Evolutionary conservation across 2,797 vertebrate species (phyloP), one percentile per base, ranked within the genome.

Genomic region (Sebastes elongatus): DNA sequence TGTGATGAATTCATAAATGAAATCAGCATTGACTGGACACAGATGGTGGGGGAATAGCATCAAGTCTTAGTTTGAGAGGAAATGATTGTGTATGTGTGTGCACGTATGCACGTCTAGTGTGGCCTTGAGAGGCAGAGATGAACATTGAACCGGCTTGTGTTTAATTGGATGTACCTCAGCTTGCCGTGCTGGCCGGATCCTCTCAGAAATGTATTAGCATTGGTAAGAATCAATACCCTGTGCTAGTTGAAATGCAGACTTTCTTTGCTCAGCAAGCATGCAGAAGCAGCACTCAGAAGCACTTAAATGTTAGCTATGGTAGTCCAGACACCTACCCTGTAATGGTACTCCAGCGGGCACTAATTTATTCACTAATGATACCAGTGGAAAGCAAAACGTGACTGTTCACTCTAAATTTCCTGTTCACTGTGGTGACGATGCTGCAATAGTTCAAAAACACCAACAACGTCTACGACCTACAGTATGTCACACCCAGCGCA

Each of bases 1-100:
- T 76, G 61, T 81, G 79, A 79, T 85, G 61, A 82, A 81, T 86
- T 80, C 65, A 75, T 13, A 82, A 79, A 83, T 80, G 32, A 80
- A 85, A 88, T 81, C 59, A 76, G 60, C 49, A 85, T 84, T 4
- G 60, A 86, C 63, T 68, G 64, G 46, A 55, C 61, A 74, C 76
- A 80, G 79, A 81, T 76, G 79, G 75, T 53, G 46, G 27, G 66
- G 62, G 60, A 84, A 65, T 10, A 56, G 10, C 61, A 62, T 84
- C 16, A 71, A 4, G 20, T 33, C 55, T 64, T 22, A 20, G 55
- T 68, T 25, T 33, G 49, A 81, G 56, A 28, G 28, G 16, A 10
- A 56, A 28, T 22, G 25, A 11, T 20, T 55, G 56, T 72, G 76
- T 35, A 23, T 32, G 32, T 35, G 73, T 64, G 73, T 22, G 67